Base-by-base conservation (phyloP, 2,888 invertebrate genomes). In the Escarpia spicata region DNA sequence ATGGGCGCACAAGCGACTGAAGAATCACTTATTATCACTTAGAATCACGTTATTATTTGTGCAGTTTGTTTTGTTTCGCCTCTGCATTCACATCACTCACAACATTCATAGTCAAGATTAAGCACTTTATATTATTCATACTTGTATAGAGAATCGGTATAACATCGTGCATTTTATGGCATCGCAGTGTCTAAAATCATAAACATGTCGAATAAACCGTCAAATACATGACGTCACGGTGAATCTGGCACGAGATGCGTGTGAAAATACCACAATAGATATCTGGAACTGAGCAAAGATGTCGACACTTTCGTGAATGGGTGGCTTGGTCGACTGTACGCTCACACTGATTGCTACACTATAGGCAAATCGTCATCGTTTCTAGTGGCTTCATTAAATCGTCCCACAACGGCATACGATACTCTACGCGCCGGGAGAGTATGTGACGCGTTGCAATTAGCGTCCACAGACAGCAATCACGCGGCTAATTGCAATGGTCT, bases 341-440 rank as follows among this genome's bases (percentile, higher is more conserved):
- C 75, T 75, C 26, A 26, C 75, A 75, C 19, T 19, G 26, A 75
- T 75, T 75, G 75, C 19, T 75, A 75, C 52, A 37, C 52, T 9
- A 9, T 26, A n/a, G 75, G 19, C 75, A n/a, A 75, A 75, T 75
- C 75, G 75, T 75, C 75, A 26, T 75, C 75, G 75, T n/a, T 75
- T 75, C 75, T 75, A 75, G 75, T 75, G 75, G 26, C 75, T 15
- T 75, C 75, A 75, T 75, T 75, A 75, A 75, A 75, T 75, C n/a
- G 26, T 75, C 75, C 6, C 75, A 15, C 26, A 52, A 52, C 52
- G 3, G 12, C 52, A 12, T 9, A 12, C 52, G n/a, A 75, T 26
- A 19, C 75, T 75, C 75, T 6, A 6, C 75, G 6, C 75, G 3
- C 19, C 75, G 26, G 75, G 75, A 26, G 75, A 75, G 75, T 75